A percentile compares a stretch with the other conserved stretches of the same genome.
Evolutionary conservation across 2,113 vertebrate species (phyloP).

Genomic region (Beaufortia kweichowensis): DNA sequence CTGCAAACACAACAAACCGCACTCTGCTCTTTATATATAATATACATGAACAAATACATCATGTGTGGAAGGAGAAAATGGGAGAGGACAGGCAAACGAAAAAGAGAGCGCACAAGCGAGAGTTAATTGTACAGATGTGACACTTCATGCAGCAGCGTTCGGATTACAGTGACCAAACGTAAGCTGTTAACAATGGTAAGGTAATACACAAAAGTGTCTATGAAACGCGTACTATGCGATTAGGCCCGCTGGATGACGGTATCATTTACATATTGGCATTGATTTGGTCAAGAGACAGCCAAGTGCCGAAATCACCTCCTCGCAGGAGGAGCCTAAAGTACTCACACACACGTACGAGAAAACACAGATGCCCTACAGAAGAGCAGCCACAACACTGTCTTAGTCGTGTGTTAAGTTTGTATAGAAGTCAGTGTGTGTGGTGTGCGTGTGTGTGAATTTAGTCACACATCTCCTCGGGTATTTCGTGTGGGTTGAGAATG

Average conservation of each 20-base stretch:
- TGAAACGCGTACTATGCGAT: conserved; percentile 89
- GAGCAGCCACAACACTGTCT: conserved; percentile 56
- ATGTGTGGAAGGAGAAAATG: conserved; percentile 55
- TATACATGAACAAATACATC: conserved; percentile 69
- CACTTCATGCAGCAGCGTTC: conserved; percentile 92
- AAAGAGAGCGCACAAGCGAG: conserved; percentile 59
- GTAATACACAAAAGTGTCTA: conserved; percentile 95
- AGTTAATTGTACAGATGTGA: conserved; percentile 81
- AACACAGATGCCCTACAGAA: conserved; percentile 31
- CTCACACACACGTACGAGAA: conserved; percentile 23
- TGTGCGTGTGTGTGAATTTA: conserved; percentile 70
- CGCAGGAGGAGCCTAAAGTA: conserved; percentile 35
- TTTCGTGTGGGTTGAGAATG: conserved; percentile 99
- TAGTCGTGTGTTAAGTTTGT: conserved; percentile 61
- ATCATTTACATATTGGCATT: conserved; percentile 97
- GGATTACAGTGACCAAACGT: conserved; percentile 81
- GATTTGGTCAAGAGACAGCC: conserved; percentile 97
- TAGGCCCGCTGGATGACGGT: conserved; percentile 93
- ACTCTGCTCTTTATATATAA: conserved; percentile 45
- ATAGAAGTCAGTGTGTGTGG: conserved; percentile 48
- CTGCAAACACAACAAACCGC: conserved; percentile 35
- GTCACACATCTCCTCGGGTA: conserved; percentile 99
- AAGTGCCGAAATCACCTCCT: conserved; percentile 78
- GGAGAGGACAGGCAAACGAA: conserved; percentile 58
- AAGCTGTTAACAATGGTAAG: conserved; percentile 86